Evolutionary conservation across 2,888 invertebrate species (phyloP).

Genomic region (Drosophila colorata): DNA sequence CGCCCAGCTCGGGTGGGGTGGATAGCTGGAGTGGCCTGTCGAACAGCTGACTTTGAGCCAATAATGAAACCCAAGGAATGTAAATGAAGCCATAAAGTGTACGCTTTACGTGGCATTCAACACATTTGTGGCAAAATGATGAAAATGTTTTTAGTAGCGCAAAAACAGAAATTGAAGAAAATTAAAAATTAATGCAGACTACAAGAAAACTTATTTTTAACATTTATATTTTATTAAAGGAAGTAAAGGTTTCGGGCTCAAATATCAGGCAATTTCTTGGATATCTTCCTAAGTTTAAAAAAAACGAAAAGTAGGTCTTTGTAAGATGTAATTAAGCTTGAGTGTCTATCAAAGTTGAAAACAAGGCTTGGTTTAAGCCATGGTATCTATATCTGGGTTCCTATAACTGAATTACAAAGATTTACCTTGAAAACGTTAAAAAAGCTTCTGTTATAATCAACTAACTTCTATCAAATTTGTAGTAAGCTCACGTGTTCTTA

Average conservation of each 20-base stretch:
- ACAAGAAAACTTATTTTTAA: constrained; percentile 1
- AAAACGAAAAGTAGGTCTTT: too few relatives aligned
- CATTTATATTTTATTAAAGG: background rate
- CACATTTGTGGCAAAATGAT: constrained; percentile 58
- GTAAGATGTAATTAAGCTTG: too few relatives aligned
- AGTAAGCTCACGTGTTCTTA: constrained; percentile 37
- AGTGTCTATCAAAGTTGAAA: too few relatives aligned
- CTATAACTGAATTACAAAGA: too few relatives aligned
- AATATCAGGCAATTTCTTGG: too few relatives aligned
- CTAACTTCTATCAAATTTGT: background rate
- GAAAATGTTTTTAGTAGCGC: constrained; percentile 36
- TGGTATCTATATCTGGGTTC: too few relatives aligned
- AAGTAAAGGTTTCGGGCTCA: too few relatives aligned
- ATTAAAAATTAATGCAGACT: constrained; percentile 4
- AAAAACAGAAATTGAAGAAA: background rate
- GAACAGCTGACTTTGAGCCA: constrained; percentile 10
- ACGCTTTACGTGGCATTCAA: constrained; percentile 55
- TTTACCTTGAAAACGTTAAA: too few relatives aligned
- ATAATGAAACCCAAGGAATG: constrained; percentile 66
- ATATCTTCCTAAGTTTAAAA: too few relatives aligned
- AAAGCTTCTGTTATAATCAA: too few relatives aligned
- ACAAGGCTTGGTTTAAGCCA: too few relatives aligned
- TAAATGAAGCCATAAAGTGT: constrained; percentile 77
- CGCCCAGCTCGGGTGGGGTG: background rate
- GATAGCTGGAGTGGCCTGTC: constrained; percentile 16